Conservation (phyloP, 1,140 invertebrate species). For the Drosophila kohkoa region DNA sequence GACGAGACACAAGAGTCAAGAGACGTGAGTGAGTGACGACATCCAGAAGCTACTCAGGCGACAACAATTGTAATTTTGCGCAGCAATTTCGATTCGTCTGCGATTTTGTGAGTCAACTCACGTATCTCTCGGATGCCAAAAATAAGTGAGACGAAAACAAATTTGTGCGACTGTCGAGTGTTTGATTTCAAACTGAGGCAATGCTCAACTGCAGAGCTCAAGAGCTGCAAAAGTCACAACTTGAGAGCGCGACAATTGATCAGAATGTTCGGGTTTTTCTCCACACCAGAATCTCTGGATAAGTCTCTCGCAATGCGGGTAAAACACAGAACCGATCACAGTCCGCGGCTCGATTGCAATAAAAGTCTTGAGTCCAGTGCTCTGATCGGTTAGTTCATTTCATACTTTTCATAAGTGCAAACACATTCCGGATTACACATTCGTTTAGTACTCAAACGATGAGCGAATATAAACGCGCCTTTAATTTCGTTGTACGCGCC, state of each 20-base stretch:
- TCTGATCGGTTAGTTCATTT: constrained; percentile 24
- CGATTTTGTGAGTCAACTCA: constrained; percentile 24
- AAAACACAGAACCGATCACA: constrained; percentile 25
- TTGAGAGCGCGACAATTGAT: background rate
- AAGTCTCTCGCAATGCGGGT: constrained; percentile 4
- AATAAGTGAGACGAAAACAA: constrained; percentile 30
- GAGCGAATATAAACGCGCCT: constrained; percentile 24
- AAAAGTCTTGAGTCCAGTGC: constrained; percentile 21
- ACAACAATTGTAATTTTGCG: constrained; percentile 25
- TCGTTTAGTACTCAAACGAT: constrained; percentile 20
- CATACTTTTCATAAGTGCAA: constrained; percentile 14
- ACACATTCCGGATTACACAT: constrained; percentile 2
- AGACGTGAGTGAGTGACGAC: constrained; percentile 12
- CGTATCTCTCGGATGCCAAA: constrained; percentile 28
- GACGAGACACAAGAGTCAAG: background rate
- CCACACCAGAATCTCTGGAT: constrained; percentile 16
- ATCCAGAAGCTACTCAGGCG: constrained; percentile 8
- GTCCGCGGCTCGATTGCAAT: constrained; percentile 17
- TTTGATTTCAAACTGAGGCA: constrained; percentile 32
- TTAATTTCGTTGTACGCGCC: constrained; percentile 22
- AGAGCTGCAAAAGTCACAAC: constrained; percentile 13
- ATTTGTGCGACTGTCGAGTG: constrained; percentile 35
- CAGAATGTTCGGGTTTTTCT: constrained; percentile 29
- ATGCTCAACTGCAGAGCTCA: constrained; percentile 9
- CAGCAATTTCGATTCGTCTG: constrained; percentile 8